These are phyloP conservation scores for Lampropteryx suffumata DNA, from an alignment of 2,888 invertebrate species.

Conservation along the genomic window DNA sequence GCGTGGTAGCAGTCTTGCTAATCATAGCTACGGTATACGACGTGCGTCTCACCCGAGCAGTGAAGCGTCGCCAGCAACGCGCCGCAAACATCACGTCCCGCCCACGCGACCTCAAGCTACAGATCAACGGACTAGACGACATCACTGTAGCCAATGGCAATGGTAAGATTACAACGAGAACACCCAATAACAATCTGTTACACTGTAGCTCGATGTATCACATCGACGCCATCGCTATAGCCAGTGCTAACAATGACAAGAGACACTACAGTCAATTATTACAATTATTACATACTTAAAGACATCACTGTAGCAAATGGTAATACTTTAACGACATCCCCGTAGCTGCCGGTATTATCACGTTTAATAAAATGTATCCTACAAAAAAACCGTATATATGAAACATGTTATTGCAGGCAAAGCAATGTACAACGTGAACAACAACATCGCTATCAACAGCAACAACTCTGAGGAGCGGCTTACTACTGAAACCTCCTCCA, in stretches of 20 bases:
- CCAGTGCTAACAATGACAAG: too few relatives aligned
- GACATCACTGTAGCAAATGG: too few relatives aligned
- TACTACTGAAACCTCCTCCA: conserved; percentile 75
- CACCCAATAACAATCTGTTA: conserved; percentile 52
- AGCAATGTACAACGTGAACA: conserved; percentile 79
- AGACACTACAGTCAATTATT: too few relatives aligned
- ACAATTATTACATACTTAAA: too few relatives aligned
- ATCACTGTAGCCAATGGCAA: conserved; percentile 62
- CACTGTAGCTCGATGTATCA: too few relatives aligned
- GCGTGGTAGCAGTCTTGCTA: conserved; percentile 76
- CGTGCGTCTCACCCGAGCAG: conserved; percentile 72
- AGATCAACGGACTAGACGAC: conserved; percentile 71
- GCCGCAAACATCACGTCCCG: conserved; percentile 62
- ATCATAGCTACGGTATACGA: conserved; percentile 88
- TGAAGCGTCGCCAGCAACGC: conserved; percentile 61
- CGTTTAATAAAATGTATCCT: too few relatives aligned
- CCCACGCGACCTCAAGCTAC: conserved; percentile 65
- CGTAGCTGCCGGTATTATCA: too few relatives aligned
- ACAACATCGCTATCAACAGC: conserved; percentile 73
- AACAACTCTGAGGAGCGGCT: conserved; percentile 83
- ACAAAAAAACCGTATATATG: too few relatives aligned
- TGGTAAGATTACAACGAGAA: too few relatives aligned
- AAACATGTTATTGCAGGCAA: conserved; percentile 58
- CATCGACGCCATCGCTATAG: too few relatives aligned
- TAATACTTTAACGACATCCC: too few relatives aligned